phyloP scores from a whole-genome alignment of 2,888 invertebrate species.

The Tetranychus truncatus region DNA sequence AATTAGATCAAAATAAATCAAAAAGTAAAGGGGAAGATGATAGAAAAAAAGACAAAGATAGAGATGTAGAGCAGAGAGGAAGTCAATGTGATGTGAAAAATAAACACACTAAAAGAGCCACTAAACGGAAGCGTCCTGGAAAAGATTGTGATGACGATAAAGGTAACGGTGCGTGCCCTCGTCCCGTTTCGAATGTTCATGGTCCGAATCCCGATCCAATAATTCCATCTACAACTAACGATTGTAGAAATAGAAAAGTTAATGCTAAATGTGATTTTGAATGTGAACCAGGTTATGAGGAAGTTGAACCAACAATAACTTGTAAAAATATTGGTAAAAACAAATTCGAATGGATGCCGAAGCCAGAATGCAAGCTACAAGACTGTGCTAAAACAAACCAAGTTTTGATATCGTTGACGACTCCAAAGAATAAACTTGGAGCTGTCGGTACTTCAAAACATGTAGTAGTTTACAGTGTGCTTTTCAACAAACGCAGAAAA shows the following conservation, averaged over 20 bases:
- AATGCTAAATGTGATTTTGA: constrained; percentile 3
- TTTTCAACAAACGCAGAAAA: not conserved
- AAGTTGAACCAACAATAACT: not conserved
- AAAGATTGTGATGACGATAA: not conserved
- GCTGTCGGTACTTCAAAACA: not conserved
- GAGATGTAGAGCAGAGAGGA: not conserved
- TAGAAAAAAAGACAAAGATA: not conserved
- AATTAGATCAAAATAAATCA: too few relatives aligned
- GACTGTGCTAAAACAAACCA: not conserved
- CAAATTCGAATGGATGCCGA: not conserved
- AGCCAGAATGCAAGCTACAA: not conserved
- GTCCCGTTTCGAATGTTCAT: not conserved
- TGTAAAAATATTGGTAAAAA: not conserved
- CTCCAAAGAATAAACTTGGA: not conserved
- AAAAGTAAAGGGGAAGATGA: not conserved
- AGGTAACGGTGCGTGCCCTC: not conserved
- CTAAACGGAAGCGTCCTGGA: not conserved
- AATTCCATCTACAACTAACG: not conserved
- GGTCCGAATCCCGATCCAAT: not conserved
- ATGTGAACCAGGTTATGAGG: constrained; percentile 12
- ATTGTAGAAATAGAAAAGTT: constrained; percentile 7
- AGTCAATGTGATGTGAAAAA: not conserved
- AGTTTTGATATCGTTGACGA: not conserved
- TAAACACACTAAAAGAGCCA: not conserved
- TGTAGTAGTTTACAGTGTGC: not conserved